Evolutionary conservation across 2,888 invertebrate species (phyloP).

Genomic region (Drosophila anceps): DNA sequence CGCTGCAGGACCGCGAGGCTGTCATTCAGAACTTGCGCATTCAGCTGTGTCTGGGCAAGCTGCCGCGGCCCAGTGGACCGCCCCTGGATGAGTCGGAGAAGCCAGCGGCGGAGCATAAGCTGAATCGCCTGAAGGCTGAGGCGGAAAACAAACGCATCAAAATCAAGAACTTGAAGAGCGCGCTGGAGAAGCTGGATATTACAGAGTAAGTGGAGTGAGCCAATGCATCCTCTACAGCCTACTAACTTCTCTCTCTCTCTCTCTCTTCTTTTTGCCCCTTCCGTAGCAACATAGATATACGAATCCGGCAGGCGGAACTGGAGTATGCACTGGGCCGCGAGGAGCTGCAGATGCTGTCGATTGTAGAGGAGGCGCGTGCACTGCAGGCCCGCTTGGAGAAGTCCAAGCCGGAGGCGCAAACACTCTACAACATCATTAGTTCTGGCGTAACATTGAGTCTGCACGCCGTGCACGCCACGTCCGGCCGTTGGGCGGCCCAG

Average conservation of each 20-base stretch:
- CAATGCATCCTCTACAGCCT: background rate
- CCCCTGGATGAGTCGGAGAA: conserved; percentile 87
- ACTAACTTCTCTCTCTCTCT: background rate
- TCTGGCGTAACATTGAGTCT: conserved; percentile 86
- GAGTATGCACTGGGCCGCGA: conserved; percentile 95
- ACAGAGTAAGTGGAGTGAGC: conserved; percentile 90
- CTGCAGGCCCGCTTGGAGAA: conserved; percentile 92
- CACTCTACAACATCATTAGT: conserved; percentile 86
- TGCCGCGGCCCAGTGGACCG: conserved; percentile 85
- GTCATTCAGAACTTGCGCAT: conserved; percentile 89
- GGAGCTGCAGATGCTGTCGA: conserved; percentile 93
- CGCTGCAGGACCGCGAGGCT: conserved; percentile 92
- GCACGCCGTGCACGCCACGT: conserved; percentile 90
- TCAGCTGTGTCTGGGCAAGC: conserved; percentile 83
- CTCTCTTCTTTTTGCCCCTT: background rate
- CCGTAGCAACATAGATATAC: conserved; percentile 92
- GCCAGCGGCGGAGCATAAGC: conserved; percentile 87
- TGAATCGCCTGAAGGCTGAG: conserved; percentile 88
- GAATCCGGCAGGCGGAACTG: conserved; percentile 95
- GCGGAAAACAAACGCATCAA: conserved; percentile 92
- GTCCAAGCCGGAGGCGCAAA: conserved; percentile 86
- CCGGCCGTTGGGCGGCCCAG: conserved; percentile 90
- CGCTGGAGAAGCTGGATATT: conserved; percentile 93
- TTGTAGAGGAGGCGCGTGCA: conserved; percentile 93
- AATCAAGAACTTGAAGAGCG: conserved; percentile 92